These are phyloP conservation scores for Sialis fuliginosa DNA, from an alignment of 2,888 invertebrate species.

Conservation along the genomic window DNA sequence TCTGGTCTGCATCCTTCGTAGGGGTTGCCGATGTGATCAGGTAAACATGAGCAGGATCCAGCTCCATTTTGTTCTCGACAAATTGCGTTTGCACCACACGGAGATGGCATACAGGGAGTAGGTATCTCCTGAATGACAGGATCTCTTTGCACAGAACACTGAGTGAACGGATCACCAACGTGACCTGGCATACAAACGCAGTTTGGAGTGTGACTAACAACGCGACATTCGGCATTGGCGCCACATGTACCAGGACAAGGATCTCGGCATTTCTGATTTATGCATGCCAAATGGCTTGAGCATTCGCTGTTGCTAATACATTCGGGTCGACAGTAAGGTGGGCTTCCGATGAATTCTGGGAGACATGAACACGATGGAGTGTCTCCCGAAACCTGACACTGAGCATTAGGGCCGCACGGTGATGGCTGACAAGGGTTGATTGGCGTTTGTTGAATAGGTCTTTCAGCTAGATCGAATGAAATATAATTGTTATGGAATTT, in stretches of 20 bases:
- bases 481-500: not conserved
- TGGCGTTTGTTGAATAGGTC: conserved; percentile 12
- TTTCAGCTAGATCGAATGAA: not conserved
- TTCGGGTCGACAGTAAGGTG: conserved; percentile 38
- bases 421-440: conserved; percentile 38
- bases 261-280: conserved; percentile 54
- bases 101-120: conserved; percentile 26
- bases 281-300: conserved; percentile 46
- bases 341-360: conserved; percentile 46
- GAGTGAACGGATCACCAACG: conserved; percentile 17
- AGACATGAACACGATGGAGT: conserved; percentile 47
- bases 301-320: conserved; percentile 52
- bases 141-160: conserved; percentile 14
- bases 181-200: conserved; percentile 51
- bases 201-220: conserved; percentile 60
- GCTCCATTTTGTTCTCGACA: conserved; percentile 31
- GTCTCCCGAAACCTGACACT: conserved; percentile 39
- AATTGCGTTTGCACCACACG: conserved; percentile 31
- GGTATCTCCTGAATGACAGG: conserved; percentile 12
- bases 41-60: conserved; percentile 29
- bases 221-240: conserved; percentile 49
- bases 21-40: conserved; percentile 21
- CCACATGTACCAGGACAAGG: conserved; percentile 60
- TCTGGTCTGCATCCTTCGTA: conserved; percentile 22
- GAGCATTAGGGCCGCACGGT: conserved; percentile 48